phyloP scores from a whole-genome alignment of 2,888 invertebrate genomes.

The Sinhomidia bicolor region DNA sequence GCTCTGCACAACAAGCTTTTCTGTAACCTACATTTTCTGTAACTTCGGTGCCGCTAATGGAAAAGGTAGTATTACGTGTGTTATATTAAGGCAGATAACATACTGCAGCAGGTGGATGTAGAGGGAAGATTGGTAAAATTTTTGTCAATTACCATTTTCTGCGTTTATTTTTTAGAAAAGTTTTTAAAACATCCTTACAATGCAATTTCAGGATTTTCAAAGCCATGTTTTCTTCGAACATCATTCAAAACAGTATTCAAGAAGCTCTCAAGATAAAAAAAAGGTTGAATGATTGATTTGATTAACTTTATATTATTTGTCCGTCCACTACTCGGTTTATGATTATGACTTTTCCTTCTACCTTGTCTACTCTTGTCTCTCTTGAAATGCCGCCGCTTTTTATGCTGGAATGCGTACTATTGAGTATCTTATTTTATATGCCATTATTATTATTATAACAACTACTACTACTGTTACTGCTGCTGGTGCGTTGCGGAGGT shows the following conservation, averaged over 20 bases:
- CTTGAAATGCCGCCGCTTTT: conserved; percentile 27
- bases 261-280: neutral
- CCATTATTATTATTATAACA: neutral
- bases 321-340: conserved; percentile 51
- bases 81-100: too few relatives aligned
- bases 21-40: neutral
- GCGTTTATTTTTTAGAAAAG: too few relatives aligned
- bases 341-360: conserved; percentile 56
- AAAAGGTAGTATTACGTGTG: too few relatives aligned
- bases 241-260: conserved; percentile 58
- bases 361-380: neutral
- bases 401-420: neutral
- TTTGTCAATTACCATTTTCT: too few relatives aligned
- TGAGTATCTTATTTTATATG: neutral
- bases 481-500: conserved; percentile 18
- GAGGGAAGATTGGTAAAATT: too few relatives aligned
- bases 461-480: neutral
- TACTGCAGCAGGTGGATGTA: too few relatives aligned
- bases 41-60: conserved; percentile 19
- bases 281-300: conserved; percentile 67
- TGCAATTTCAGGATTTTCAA: too few relatives aligned
- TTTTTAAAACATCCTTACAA: too few relatives aligned
- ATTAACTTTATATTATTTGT: conserved; percentile 50
- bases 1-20: too few relatives aligned
- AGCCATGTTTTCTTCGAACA: too few relatives aligned